Base-by-base conservation (phyloP, 2,113 vertebrate genomes). In the Perccottus glenii region DNA sequence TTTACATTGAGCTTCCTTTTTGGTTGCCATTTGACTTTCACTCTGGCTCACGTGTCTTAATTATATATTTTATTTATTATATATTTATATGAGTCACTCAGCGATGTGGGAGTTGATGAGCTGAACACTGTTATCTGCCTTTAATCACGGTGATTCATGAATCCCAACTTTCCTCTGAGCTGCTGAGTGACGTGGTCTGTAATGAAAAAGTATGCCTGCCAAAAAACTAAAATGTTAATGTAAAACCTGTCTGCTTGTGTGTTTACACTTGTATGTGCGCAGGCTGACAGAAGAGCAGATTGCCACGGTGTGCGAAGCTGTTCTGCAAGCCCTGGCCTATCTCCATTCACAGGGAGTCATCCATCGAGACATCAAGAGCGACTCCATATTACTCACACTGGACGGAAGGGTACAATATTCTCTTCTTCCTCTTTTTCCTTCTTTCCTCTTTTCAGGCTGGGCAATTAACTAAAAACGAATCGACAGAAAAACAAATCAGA, bases 211-310 rank as follows among this genome's bases (percentile, higher is more conserved):
- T 60, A 65, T 78, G 44, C 16, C 51, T 56, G 52, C 52, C 49
- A 49, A 64, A 40, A 64, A 36, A 45, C 43, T 27, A 6, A 75
- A 81, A 80, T 78, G 67, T 69, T 69, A 77, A 82, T 81, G 61
- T 70, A 43, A 75, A 78, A 70, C 60, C 43, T 53, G 63, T 12
- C 7, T 63, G 50, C 5, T 6, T 67, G 46, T 65, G 46, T 67
- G 58, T 65, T n/a, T 58, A 35, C 5, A 5, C 8, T 51, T n/a
- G 12, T 63, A 40, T 69, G 58, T 27, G 66, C 69, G 49, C 91
- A 99, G 98, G 83, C 88, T 99, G 79, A 98, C 93, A 1, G 98
- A 99, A 75, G 97, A 99, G 90, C 98, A 99, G 89, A 99, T 99
- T 19, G 97, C 98, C 43, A 99, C 98, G 0, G 97, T 99, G 73